Conservation (phyloP, 64 coral and sea anemone genomes). For the Montipora capricornis region DNA sequence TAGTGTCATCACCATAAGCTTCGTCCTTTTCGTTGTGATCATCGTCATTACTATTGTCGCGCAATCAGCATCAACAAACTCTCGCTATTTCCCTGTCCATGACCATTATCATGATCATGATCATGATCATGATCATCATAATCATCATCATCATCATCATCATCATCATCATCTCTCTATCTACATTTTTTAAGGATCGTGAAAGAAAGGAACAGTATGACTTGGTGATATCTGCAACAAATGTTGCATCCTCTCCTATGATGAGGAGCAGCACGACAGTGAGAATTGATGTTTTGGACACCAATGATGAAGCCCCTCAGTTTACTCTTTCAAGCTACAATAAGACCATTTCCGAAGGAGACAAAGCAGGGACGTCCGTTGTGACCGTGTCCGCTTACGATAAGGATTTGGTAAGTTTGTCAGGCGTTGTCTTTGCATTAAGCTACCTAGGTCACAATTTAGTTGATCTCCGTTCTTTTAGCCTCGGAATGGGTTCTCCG, state of each 20-base stretch:
- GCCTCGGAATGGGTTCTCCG: too few relatives aligned
- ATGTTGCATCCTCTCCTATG: conserved; percentile 67
- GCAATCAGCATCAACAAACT: too few relatives aligned
- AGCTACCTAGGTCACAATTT: too few relatives aligned
- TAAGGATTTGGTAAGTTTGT: conserved; percentile 74
- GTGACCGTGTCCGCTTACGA: conserved; percentile 81
- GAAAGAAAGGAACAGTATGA: conserved; percentile 70
- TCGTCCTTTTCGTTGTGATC: too few relatives aligned
- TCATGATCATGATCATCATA: neutral
- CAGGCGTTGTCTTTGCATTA: neutral
- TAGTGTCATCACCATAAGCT: too few relatives aligned
- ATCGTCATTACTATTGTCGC: too few relatives aligned
- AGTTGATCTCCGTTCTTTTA: too few relatives aligned
- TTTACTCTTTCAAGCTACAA: conserved; percentile 82
- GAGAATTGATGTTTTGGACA: conserved; percentile 75
- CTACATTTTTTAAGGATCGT: conserved; percentile 67
- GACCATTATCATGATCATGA: neutral
- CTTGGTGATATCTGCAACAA: conserved; percentile 70
- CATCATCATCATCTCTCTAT: neutral
- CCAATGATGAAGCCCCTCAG: conserved; percentile 83
- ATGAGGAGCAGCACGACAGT: conserved; percentile 67
- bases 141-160: neutral
- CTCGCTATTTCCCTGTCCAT: neutral
- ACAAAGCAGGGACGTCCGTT: conserved; percentile 62
- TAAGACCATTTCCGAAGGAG: conserved; percentile 74